Percentiles rank a stretch among this genome's conserved stretches.
These are phyloP conservation scores for Dynastes maya DNA, from an alignment of 2,888 invertebrate genomes.

Conservation along the genomic window DNA sequence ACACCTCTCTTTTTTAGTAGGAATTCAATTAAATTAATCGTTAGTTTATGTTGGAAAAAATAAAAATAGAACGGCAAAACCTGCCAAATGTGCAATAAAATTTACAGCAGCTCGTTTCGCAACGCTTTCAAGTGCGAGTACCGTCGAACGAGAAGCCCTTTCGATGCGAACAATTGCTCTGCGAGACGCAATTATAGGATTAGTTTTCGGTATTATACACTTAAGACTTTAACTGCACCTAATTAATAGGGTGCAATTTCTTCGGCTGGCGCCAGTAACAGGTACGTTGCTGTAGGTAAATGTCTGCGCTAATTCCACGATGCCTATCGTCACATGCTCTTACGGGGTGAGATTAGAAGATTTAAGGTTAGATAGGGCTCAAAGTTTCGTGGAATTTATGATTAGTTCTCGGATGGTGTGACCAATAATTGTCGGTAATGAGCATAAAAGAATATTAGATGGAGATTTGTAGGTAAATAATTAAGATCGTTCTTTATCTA, in stretches of 20 bases:
- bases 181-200: conserved; percentile 7
- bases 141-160: neutral
- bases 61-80: conserved; percentile 21
- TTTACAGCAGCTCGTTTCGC: neutral
- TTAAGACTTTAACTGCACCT: conserved; percentile 29
- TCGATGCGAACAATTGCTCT: conserved; percentile 7
- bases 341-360: conserved; percentile 24
- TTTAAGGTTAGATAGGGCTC: conserved; percentile 22
- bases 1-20: neutral
- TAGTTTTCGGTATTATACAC: conserved; percentile 4
- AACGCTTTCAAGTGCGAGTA: neutral
- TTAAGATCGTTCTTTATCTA: neutral
- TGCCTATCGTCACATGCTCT: conserved; percentile 19
- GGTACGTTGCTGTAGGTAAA: conserved; percentile 24
- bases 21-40: conserved; percentile 14
- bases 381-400: conserved; percentile 6
- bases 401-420: neutral
- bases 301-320: conserved; percentile 31
- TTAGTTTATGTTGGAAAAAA: conserved; percentile 22
- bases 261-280: conserved; percentile 38
- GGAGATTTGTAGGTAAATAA: neutral
- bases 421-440: neutral
- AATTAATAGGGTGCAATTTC: conserved; percentile 40
- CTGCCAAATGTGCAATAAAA: conserved; percentile 14
- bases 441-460: neutral